These are phyloP conservation scores for Anastrepha obliqua DNA, from an alignment of 1,140 invertebrate genomes.

Conservation along the genomic window DNA sequence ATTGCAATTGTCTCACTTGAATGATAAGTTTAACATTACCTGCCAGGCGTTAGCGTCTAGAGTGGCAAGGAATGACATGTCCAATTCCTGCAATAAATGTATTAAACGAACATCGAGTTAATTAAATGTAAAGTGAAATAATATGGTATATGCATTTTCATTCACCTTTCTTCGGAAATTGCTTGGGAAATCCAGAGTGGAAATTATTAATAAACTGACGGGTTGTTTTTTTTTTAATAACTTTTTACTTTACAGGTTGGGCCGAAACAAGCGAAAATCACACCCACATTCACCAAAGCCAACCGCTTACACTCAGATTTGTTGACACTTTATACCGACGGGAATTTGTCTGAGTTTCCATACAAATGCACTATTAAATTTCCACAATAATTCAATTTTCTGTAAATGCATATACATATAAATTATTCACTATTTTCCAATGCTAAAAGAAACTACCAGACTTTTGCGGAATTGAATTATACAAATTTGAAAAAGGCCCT, in stretches of 20 bases:
- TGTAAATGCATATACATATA: neutral
- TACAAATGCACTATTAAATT: neutral
- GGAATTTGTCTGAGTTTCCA: neutral
- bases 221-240: neutral
- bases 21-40: conserved; percentile 66
- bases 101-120: conserved; percentile 62
- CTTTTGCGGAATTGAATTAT: conserved; percentile 47
- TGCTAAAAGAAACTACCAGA: neutral
- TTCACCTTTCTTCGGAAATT: conserved; percentile 72
- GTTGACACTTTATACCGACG: neutral
- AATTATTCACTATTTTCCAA: conserved; percentile 13
- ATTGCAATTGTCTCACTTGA: too few relatives aligned
- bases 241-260: neutral
- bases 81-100: conserved; percentile 68
- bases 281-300: neutral
- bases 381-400: conserved; percentile 4
- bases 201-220: conserved; percentile 17
- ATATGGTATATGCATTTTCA: neutral
- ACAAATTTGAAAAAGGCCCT: conserved; percentile 42
- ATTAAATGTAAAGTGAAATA: neutral
- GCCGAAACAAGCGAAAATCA: neutral
- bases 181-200: conserved; percentile 73
- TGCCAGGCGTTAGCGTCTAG: conserved; percentile 76
- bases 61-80: conserved; percentile 76
- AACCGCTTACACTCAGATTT: neutral